These are phyloP conservation scores for Aplidium turbinatum DNA, from an alignment of 23 tunicate species.

Conservation along the genomic window DNA sequence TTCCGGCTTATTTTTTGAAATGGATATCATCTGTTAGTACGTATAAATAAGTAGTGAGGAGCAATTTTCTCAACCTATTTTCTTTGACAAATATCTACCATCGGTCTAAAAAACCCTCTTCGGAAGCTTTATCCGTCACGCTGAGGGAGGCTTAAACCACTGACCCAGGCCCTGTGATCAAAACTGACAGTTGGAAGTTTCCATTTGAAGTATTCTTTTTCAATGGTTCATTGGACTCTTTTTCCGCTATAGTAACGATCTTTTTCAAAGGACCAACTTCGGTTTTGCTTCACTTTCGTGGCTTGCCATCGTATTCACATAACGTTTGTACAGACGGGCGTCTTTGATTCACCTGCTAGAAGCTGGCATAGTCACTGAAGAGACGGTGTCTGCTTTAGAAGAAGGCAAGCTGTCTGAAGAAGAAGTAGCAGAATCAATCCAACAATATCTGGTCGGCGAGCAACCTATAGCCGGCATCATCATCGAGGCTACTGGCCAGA, in stretches of 20 bases:
- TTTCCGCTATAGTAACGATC: no score
- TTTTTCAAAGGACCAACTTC: no score
- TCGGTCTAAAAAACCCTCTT: neutral
- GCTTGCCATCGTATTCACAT: neutral
- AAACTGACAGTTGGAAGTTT: neutral
- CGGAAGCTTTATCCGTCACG: neutral
- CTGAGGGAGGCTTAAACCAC: neutral
- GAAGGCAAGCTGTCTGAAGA: constrained; percentile 58
- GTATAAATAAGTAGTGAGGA: no score
- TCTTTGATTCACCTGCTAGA: constrained; percentile 63
- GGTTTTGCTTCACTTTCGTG: no score
- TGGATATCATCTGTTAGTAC: neutral
- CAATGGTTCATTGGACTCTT: no score
- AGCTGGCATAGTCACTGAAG: constrained; percentile 67
- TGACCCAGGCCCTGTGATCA: neutral
- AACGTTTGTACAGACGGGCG: constrained; percentile 31
- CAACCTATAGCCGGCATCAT: constrained; percentile 88
- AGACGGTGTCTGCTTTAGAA: constrained; percentile 66
- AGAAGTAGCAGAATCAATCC: constrained; percentile 57
- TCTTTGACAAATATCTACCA: neutral
- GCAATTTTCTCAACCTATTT: neutral
- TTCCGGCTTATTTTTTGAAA: neutral
- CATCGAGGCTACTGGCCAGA: constrained; percentile 72
- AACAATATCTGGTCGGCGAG: constrained; percentile 80
- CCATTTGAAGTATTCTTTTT: no score